Evolutionary conservation across 2,888 invertebrate species (phyloP).

Genomic region (Balanococcus diminutus): DNA sequence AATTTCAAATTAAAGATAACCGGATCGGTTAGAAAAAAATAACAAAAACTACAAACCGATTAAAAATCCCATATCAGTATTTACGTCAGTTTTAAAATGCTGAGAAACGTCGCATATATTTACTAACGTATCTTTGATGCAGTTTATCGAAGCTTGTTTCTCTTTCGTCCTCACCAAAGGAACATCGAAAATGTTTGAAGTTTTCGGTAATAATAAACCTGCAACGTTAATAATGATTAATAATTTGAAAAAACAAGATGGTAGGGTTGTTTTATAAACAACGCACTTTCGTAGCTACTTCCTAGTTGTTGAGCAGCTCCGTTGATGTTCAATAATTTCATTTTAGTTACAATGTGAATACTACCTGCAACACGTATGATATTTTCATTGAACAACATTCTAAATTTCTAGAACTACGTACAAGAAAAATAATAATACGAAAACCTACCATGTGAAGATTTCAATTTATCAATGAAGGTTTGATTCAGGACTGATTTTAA

Average conservation of each 20-base stretch:
- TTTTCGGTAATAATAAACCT: constrained; percentile 66
- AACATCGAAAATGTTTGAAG: constrained; percentile 64
- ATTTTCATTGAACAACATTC: neutral
- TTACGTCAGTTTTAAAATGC: constrained; percentile 68
- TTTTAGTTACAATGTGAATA: constrained; percentile 62
- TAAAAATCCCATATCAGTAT: constrained; percentile 76
- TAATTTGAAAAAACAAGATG: neutral
- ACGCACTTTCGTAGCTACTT: constrained; percentile 63
- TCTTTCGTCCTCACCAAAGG: constrained; percentile 69
- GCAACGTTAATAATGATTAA: constrained; percentile 55
- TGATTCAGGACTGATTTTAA: constrained; percentile 69
- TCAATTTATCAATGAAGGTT: constrained; percentile 63
- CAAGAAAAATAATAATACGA: no score
- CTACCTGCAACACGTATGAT: neutral
- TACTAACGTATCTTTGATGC: constrained; percentile 73
- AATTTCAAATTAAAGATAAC: no score
- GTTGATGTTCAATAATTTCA: constrained; percentile 77
- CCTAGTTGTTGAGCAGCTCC: constrained; percentile 67
- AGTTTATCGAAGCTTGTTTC: constrained; percentile 69
- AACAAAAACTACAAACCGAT: constrained; percentile 67
- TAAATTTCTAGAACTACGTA: no score
- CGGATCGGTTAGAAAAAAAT: no score
- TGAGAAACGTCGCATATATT: constrained; percentile 72
- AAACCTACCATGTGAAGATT: neutral
- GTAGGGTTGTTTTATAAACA: neutral